A percentile compares a stretch with the other conserved stretches of the same genome.
Conservation (phyloP, 2,888 invertebrate species). For the Automeris io region DNA sequence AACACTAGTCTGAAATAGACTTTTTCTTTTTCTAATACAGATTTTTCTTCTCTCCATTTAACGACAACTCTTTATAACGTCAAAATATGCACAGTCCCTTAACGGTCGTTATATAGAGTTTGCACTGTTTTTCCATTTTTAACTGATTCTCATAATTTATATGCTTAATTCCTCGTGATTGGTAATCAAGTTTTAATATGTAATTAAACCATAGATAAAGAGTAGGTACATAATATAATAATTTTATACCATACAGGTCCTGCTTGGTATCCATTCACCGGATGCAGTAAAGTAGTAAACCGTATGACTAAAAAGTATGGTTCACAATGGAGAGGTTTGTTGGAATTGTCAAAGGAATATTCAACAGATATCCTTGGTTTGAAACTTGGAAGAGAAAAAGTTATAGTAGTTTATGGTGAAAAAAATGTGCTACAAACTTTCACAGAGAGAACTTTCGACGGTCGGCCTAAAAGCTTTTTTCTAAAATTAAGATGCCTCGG, state of each 20-base stretch:
- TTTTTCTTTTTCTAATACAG: too few species aligned
- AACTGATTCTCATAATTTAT: too few species aligned
- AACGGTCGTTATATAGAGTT: too few species aligned
- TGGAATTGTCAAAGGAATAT: slow-evolving; percentile 74
- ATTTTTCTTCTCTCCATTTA: too few species aligned
- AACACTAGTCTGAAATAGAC: too few species aligned
- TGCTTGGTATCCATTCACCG: slow-evolving; percentile 58
- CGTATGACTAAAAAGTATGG: slow-evolving; percentile 39
- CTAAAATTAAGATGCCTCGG: slow-evolving; percentile 81
- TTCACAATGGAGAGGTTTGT: slow-evolving; percentile 78
- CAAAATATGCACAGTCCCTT: too few species aligned
- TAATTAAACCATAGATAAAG: too few species aligned
- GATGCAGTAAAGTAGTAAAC: slow-evolving; percentile 42
- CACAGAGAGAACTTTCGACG: slow-evolving; percentile 80
- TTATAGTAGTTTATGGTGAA: slow-evolving; percentile 79
- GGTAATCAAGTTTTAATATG: too few species aligned
- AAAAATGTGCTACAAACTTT: slow-evolving; percentile 79
- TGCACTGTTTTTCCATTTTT: too few species aligned
- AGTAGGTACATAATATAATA: not conserved
- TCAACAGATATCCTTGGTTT: slow-evolving; percentile 80
- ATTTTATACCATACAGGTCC: slow-evolving; percentile 45
- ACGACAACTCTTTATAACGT: too few species aligned
- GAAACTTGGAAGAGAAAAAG: slow-evolving; percentile 77
- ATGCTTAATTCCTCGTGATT: too few species aligned
- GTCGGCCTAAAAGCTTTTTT: slow-evolving; percentile 83